Conservation (phyloP, 2,113 vertebrate species). For the Campylorhamphus procurvoides region DNA sequence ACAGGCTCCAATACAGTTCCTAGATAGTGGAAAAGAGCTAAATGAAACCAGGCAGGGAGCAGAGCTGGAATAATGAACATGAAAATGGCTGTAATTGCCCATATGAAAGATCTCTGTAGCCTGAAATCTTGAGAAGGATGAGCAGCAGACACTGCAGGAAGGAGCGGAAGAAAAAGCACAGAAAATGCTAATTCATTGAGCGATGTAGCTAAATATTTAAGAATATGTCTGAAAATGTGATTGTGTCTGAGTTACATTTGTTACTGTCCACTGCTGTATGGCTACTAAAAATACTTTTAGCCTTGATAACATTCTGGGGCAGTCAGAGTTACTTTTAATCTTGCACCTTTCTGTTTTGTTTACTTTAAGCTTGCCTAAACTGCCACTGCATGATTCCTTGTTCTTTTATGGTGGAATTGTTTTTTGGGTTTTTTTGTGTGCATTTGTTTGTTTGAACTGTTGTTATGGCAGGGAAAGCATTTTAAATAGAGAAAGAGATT, state of each 20-base stretch:
- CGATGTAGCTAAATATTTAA: background rate
- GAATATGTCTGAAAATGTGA: background rate
- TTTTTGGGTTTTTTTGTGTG: background rate
- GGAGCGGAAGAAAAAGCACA: background rate
- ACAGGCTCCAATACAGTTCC: background rate
- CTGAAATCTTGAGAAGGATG: background rate
- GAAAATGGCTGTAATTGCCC: background rate
- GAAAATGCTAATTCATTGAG: background rate
- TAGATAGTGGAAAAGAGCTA: slow-evolving; percentile 2
- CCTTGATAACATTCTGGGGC: background rate
- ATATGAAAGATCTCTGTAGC: background rate
- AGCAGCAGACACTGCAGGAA: background rate
- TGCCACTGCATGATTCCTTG: background rate
- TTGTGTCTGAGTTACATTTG: background rate
- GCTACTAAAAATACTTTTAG: background rate
- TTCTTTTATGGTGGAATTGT: background rate
- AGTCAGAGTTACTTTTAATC: background rate
- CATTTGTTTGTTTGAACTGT: background rate
- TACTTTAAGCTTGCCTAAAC: background rate
- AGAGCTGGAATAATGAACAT: background rate
- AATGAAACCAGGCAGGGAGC: background rate
- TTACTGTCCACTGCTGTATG: background rate
- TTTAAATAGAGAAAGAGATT: background rate
- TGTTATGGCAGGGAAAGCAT: background rate
- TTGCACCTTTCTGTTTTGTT: background rate